These are phyloP conservation scores for Euspilapteryx auroguttella DNA, from an alignment of 2,888 invertebrate species.

Conservation along the genomic window DNA sequence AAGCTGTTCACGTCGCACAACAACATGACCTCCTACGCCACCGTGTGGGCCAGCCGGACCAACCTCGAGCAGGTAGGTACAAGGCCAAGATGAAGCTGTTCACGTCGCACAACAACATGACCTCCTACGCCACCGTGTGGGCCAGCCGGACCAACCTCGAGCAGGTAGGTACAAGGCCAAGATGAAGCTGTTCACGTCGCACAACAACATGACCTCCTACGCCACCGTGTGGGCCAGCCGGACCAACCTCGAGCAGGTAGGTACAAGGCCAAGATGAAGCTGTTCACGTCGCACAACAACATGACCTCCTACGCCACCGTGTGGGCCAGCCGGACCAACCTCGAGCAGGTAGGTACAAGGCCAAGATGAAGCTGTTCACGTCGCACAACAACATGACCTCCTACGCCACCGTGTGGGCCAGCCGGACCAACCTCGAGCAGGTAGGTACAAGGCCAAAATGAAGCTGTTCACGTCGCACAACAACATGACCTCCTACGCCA, in stretches of 20 bases:
- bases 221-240: constrained; percentile 95
- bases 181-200: constrained; percentile 96
- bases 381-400: constrained; percentile 99
- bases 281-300: constrained; percentile 98
- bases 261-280: constrained; percentile 96
- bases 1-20: constrained; percentile 98
- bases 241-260: constrained; percentile 92
- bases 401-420: constrained; percentile 96
- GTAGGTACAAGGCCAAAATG: constrained; percentile 90
- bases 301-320: constrained; percentile 98
- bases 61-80: constrained; percentile 93
- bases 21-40: constrained; percentile 98
- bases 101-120: constrained; percentile 98
- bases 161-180: constrained; percentile 94
- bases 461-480: constrained; percentile 98
- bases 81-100: constrained; percentile 97
- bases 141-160: constrained; percentile 93
- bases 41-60: constrained; percentile 93
- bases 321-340: constrained; percentile 92
- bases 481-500: constrained; percentile 98
- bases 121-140: constrained; percentile 96
- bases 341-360: constrained; percentile 94
- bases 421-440: constrained; percentile 92
- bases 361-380: constrained; percentile 96
- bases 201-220: constrained; percentile 98